Conservation (phyloP, 2,888 invertebrate species). For the Lordiphosa andalusiaca region DNA sequence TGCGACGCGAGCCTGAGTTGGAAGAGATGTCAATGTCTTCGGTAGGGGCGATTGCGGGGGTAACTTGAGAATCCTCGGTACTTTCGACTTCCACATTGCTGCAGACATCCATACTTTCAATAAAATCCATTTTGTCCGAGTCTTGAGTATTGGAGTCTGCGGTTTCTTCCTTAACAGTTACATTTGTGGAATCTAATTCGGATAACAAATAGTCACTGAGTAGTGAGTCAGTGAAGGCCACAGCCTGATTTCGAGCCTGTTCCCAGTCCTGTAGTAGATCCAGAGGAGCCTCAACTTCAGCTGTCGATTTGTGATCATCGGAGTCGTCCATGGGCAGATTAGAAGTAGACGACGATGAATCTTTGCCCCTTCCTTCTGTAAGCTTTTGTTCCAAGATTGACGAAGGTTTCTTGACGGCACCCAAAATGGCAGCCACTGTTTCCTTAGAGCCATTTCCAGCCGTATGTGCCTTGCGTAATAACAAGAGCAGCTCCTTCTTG, state of each 20-base stretch:
- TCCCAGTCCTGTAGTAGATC: slow-evolving; percentile 81
- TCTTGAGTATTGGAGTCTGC: slow-evolving; percentile 58
- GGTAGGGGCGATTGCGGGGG: slow-evolving; percentile 34
- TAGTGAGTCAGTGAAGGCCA: slow-evolving; percentile 77
- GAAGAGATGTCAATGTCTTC: slow-evolving; percentile 55
- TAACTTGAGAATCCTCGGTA: slow-evolving; percentile 64
- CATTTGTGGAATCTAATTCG: slow-evolving; percentile 11
- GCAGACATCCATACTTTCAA: slow-evolving; percentile 77
- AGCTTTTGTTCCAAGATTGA: slow-evolving; percentile 86
- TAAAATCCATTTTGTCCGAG: slow-evolving; percentile 74
- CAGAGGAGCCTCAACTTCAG: slow-evolving; percentile 71
- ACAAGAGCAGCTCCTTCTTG: slow-evolving; percentile 84
- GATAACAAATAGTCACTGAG: slow-evolving; percentile 52
- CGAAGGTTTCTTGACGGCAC: slow-evolving; percentile 83
- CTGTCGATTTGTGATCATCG: slow-evolving; percentile 64
- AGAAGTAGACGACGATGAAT: slow-evolving; percentile 29
- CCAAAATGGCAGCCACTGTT: slow-evolving; percentile 80
- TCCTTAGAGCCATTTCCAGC: slow-evolving; percentile 81
- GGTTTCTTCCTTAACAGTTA: slow-evolving; percentile 56
- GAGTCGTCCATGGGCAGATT: slow-evolving; percentile 54
- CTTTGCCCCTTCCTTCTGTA: slow-evolving; percentile 82
- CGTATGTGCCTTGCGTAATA: slow-evolving; percentile 84
- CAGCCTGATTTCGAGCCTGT: slow-evolving; percentile 82
- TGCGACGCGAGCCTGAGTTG: slow-evolving; percentile 46
- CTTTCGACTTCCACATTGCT: slow-evolving; percentile 79